Base-by-base conservation (phyloP, 2,888 invertebrate genomes). In the Sepiola atlantica region DNA sequence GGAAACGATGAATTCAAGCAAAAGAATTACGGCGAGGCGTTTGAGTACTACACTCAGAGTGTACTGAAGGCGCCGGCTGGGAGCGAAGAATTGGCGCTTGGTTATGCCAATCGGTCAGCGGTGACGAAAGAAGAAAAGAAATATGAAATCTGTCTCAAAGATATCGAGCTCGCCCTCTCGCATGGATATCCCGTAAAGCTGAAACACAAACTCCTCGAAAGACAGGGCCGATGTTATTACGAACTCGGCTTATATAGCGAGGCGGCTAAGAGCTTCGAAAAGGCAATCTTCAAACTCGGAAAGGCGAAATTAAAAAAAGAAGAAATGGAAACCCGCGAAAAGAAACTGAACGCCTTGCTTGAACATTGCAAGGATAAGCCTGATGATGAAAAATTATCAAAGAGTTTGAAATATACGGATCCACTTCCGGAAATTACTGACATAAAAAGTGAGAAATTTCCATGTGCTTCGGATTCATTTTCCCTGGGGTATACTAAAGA, bases 141-240 rank as follows among this genome's bases (percentile, higher is more conserved):
- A 55, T 97, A 97, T 94, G 94, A 95, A 18, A 95, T 96, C 28
- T 97, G 97, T 94, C 94, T 97, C 55, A 94, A 94, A 20, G 97
- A 97, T 94, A 97, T 97, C 61, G 95, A 96, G 32, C 94, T 96
- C 32, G 97, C 97, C 20, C 95, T 97, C 91, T 95, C 98, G 90
- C 97, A 98, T 95, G 98, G 98, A 21, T 98, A 98, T 96, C 98
- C 98, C 0, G 96, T 97, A 90, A 98, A 98, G 94, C 97, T 98
- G 94, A 97, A 97, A 57, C 98, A 98, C 96, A 98, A 98, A 97
- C 97, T 98, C 94, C 97, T 98, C 94, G 97, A 98, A 35, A 98
- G 98, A 54, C 97, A 98, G 95, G 98, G 98, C 0, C 98, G 98
- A 95, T 98, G 98, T 97, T 98, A 98, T 95, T 97, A 98, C 35